phyloP scores from a whole-genome alignment of 2,797 vertebrate species.

The Acipenser oxyrinchus region DNA sequence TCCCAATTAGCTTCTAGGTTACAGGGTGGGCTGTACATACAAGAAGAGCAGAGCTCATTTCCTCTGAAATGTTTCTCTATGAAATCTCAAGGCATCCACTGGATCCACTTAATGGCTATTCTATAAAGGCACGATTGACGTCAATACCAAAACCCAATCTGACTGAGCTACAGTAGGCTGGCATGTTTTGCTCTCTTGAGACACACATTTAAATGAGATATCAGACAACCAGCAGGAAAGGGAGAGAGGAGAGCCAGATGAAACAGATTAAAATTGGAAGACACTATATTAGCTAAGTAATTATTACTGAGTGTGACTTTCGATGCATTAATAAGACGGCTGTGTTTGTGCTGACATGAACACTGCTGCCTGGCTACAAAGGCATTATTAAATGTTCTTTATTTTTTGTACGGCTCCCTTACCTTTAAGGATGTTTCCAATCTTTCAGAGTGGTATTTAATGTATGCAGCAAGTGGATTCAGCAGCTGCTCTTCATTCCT shows the following conservation, averaged over 20 bases:
- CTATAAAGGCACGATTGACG: conserved; percentile 25
- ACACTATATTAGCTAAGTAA: no score
- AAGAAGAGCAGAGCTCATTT: conserved; percentile 2
- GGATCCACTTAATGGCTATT: conserved; percentile 24
- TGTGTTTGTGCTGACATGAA: no score
- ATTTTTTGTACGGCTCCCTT: no score
- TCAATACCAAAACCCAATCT: conserved; percentile 20
- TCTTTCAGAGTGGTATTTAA: no score
- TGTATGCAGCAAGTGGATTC: no score
- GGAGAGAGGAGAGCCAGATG: not conserved
- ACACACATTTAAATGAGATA: conserved; percentile 1
- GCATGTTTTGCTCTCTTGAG: conserved; percentile 12
- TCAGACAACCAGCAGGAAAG: not conserved
- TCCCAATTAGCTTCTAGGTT: not conserved
- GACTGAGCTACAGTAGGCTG: conserved; percentile 14
- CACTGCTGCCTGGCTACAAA: no score
- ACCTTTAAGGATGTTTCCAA: no score
- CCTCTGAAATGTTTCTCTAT: conserved; percentile 11
- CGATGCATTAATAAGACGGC: no score
- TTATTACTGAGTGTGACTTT: no score
- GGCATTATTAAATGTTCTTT: no score
- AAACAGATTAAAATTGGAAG: no score
- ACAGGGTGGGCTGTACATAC: not conserved
- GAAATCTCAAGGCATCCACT: conserved; percentile 18
- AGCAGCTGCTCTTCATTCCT: no score